A percentile compares a stretch with the other conserved stretches of the same genome.
These are phyloP conservation scores for Dasyurus viverrinus DNA, from an alignment of 2,113 vertebrate genomes.

Conservation along the genomic window DNA sequence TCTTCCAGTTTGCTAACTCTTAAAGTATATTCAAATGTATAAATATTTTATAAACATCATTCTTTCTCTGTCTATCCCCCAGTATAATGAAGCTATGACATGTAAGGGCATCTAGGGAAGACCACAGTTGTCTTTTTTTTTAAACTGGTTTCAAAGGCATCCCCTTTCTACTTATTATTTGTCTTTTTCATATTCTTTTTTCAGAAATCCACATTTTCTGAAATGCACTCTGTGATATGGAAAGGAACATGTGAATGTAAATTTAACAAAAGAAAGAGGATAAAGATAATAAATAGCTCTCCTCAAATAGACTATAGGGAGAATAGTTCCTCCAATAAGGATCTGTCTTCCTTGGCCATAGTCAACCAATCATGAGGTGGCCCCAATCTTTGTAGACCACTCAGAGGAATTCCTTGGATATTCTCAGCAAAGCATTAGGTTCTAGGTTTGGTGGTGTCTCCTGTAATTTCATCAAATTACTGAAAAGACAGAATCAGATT, in stretches of 20 bases:
- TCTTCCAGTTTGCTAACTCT: conserved; percentile 81
- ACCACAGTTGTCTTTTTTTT: conserved; percentile 50
- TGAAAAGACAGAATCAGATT: neutral
- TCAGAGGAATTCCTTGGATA: neutral
- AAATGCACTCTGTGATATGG: conserved; percentile 92
- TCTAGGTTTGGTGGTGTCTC: neutral
- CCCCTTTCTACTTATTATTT: conserved; percentile 99
- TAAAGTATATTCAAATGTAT: conserved; percentile 83
- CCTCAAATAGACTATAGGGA: neutral
- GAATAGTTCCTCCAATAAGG: neutral
- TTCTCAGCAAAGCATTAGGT: neutral
- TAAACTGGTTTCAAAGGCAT: conserved; percentile 89
- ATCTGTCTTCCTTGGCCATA: neutral
- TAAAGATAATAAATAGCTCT: neutral
- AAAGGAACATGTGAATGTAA: neutral
- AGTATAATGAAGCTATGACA: conserved; percentile 89
- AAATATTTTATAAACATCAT: conserved; percentile 87
- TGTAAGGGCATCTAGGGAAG: conserved; percentile 76
- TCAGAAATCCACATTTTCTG: conserved; percentile 99
- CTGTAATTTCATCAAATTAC: neutral
- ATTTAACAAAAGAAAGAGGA: neutral
- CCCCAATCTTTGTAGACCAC: neutral
- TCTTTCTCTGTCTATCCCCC: conserved; percentile 81
- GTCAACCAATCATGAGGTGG: neutral
- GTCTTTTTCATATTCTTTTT: conserved; percentile 96